Evolutionary conservation across 2,888 invertebrate genomes (phyloP).

Genomic region (Lymantria dispar): DNA sequence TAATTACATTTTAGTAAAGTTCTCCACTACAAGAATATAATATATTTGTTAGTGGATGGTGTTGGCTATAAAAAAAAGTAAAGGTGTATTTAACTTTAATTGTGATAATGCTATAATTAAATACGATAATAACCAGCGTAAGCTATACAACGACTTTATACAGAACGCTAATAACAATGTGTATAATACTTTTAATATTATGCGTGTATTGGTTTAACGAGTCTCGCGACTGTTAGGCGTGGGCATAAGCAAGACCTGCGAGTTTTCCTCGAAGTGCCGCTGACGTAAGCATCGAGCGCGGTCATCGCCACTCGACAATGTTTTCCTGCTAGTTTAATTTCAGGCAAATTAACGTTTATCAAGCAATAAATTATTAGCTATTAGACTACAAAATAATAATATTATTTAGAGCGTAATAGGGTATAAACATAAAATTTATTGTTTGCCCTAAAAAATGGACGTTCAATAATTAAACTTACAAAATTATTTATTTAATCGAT

Average conservation of each 20-base stretch:
- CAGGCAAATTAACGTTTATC: constrained; percentile 15
- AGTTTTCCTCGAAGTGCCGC: constrained; percentile 64
- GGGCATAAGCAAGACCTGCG: constrained; percentile 38
- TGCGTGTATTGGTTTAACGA: not conserved
- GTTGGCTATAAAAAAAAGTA: too few relatives aligned
- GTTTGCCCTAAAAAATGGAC: too few relatives aligned
- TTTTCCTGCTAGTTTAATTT: constrained; percentile 59
- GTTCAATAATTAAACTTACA: too few relatives aligned
- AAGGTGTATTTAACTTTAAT: too few relatives aligned
- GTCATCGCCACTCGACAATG: constrained; percentile 50
- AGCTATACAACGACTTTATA: too few relatives aligned
- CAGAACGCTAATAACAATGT: too few relatives aligned
- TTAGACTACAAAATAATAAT: not conserved
- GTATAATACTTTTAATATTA: not conserved
- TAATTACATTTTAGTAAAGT: too few relatives aligned
- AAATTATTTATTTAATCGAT: too few relatives aligned
- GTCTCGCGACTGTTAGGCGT: constrained; percentile 29
- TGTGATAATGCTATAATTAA: too few relatives aligned
- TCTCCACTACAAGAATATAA: too few relatives aligned
- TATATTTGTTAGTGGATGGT: too few relatives aligned
- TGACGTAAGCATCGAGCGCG: constrained; percentile 64
- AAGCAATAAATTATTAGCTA: constrained; percentile 7
- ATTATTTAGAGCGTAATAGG: not conserved
- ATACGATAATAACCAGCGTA: too few relatives aligned
- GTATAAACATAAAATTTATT: not conserved